Evolutionary conservation across 2,113 vertebrate species (phyloP).

Genomic region (Micromys minutus): DNA sequence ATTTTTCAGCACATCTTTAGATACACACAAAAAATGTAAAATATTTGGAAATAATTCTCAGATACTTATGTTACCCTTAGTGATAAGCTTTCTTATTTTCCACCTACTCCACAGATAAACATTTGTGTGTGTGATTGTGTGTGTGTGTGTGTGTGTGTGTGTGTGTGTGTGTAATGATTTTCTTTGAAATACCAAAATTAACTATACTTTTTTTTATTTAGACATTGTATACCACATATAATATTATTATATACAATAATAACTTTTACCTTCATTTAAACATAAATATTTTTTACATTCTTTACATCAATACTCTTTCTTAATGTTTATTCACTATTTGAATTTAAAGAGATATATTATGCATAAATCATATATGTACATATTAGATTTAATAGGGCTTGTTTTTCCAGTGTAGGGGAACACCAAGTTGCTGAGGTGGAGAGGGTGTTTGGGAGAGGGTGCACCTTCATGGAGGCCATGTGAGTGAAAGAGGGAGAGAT

Average conservation of each 20-base stretch:
- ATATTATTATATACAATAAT: too few relatives aligned
- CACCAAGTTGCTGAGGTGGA: too few relatives aligned
- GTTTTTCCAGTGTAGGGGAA: too few relatives aligned
- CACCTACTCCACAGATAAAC: too few relatives aligned
- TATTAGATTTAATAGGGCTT: background rate
- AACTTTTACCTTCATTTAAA: too few relatives aligned
- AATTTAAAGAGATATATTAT: background rate
- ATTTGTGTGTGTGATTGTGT: too few relatives aligned
- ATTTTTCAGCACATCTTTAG: background rate
- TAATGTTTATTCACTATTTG: background rate
- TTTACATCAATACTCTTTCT: background rate
- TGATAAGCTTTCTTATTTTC: background rate
- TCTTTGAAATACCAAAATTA: background rate
- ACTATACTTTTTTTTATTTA: background rate
- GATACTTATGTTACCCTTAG: rapidly evolving
- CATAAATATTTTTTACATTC: rapidly evolving
- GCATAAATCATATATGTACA: background rate
- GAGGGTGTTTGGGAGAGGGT: too few relatives aligned
- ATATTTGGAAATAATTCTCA: background rate
- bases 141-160: too few relatives aligned
- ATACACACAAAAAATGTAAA: background rate
- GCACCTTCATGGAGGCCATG: too few relatives aligned
- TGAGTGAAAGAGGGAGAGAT: too few relatives aligned
- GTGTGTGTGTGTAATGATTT: too few relatives aligned
- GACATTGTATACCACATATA: too few relatives aligned